These are phyloP conservation scores for Drosophila ogumai DNA, from an alignment of 1,140 invertebrate species.

Conservation along the genomic window DNA sequence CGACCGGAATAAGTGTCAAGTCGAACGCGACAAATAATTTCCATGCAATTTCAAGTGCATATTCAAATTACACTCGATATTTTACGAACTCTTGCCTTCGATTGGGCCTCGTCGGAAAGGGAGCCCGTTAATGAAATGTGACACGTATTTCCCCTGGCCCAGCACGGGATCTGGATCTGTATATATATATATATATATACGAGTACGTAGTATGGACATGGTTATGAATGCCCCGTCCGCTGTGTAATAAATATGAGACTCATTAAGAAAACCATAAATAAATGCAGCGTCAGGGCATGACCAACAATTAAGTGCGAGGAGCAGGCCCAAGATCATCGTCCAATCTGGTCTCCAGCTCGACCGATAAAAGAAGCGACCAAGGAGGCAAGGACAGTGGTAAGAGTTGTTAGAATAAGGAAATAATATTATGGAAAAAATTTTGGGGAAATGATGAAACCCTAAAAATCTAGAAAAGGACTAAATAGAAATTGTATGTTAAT, in stretches of 20 bases:
- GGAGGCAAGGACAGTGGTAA: constrained; percentile 29
- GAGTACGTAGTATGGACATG: constrained; percentile 14
- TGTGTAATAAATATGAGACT: constrained; percentile 83
- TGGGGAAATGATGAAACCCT: neutral
- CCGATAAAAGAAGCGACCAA: constrained; percentile 38
- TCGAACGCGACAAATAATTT: constrained; percentile 74
- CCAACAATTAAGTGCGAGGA: constrained; percentile 78
- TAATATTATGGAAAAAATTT: no score
- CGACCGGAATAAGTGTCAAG: constrained; percentile 74
- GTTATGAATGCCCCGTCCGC: constrained; percentile 19
- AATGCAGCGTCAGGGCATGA: constrained; percentile 81
- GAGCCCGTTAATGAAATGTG: constrained; percentile 78
- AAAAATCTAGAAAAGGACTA: neutral
- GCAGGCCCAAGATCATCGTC: constrained; percentile 66
- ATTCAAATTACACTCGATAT: constrained; percentile 76
- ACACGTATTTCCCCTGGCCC: constrained; percentile 79
- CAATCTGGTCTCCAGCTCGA: constrained; percentile 36
- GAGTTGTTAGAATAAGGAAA: no score
- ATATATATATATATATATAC: neutral
- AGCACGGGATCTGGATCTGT: constrained; percentile 15
- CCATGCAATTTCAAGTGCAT: constrained; percentile 80
- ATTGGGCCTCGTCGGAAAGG: constrained; percentile 39
- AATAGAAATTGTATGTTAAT: no score
- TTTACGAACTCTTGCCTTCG: constrained; percentile 61
- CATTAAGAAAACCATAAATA: constrained; percentile 84